Conservation (phyloP, 2,888 invertebrate species). For the Baccha elongata region DNA sequence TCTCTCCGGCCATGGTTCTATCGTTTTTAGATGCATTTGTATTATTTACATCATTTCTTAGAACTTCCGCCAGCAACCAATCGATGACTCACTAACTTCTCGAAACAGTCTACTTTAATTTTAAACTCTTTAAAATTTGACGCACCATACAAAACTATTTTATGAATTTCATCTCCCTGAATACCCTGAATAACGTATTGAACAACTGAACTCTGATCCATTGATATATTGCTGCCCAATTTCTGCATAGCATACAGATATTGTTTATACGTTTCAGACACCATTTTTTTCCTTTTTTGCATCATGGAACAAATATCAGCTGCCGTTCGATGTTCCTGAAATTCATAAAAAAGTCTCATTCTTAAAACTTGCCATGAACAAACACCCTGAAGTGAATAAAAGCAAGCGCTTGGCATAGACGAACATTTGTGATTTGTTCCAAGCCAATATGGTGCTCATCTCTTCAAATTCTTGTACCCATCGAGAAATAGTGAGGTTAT, state of each 20-base stretch:
- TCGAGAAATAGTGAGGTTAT: not conserved
- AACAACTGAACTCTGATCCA: too few species aligned
- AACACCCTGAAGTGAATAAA: not conserved
- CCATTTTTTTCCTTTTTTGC: not conserved
- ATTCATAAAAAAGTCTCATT: not conserved
- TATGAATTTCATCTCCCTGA: not conserved
- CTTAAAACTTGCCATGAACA: not conserved
- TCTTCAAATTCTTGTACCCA: not conserved
- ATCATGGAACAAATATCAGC: not conserved
- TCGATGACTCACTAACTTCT: not conserved
- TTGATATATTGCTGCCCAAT: not conserved
- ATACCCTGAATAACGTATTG: too few species aligned
- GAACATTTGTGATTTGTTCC: not conserved
- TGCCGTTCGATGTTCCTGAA: not conserved
- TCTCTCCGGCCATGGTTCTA: too few species aligned
- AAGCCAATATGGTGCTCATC: not conserved
- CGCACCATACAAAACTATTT: not conserved
- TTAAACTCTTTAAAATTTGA: slow-evolving; percentile 7
- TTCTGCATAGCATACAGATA: not conserved
- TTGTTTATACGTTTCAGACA: not conserved
- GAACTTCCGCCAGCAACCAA: not conserved
- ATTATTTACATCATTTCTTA: not conserved
- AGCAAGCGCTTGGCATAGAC: slow-evolving; percentile 1
- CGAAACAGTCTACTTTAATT: not conserved
- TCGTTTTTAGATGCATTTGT: too few species aligned